phyloP scores from a whole-genome alignment of 1,140 invertebrate genomes.

The Condylostylus longicornis region DNA sequence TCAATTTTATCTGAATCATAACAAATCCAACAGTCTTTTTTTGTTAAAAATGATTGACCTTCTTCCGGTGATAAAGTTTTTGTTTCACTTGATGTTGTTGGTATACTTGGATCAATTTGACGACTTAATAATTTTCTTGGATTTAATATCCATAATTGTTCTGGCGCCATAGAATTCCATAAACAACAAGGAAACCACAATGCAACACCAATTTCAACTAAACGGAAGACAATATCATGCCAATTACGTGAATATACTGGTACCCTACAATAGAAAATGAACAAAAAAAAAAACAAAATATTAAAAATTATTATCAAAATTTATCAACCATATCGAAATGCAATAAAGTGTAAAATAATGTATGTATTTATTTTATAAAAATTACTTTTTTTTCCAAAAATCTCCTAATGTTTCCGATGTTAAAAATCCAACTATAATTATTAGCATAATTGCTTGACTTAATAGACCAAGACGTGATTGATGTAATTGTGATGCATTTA shows the following conservation, averaged over 20 bases:
- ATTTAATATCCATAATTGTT: constrained; percentile 86
- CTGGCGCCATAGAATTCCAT: constrained; percentile 91
- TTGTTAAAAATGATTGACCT: constrained; percentile 33
- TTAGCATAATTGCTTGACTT: constrained; percentile 71
- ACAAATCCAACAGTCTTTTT: constrained; percentile 83
- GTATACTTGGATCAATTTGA: constrained; percentile 34
- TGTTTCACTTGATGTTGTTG: constrained; percentile 24
- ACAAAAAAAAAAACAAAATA: constrained; percentile 2
- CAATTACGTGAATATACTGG: constrained; percentile 77
- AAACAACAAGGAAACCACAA: constrained; percentile 89
- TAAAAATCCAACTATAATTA: constrained; percentile 74
- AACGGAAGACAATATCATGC: constrained; percentile 78
- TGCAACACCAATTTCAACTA: constrained; percentile 84
- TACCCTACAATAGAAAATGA: constrained; percentile 41
- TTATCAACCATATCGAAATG: neutral
- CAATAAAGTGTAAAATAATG: neutral
- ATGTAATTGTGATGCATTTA: constrained; percentile 77
- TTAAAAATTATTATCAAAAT: neutral
- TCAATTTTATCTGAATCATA: constrained; percentile 69
- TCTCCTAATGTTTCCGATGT: constrained; percentile 78
- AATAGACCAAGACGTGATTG: constrained; percentile 77
- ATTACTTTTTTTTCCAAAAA: constrained; percentile 81
- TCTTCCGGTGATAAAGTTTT: constrained; percentile 29
- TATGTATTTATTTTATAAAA: too few species aligned
- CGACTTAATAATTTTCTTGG: constrained; percentile 65